Base-by-base conservation (phyloP, 2,888 invertebrate species). In the Pyrrhia umbra region DNA sequence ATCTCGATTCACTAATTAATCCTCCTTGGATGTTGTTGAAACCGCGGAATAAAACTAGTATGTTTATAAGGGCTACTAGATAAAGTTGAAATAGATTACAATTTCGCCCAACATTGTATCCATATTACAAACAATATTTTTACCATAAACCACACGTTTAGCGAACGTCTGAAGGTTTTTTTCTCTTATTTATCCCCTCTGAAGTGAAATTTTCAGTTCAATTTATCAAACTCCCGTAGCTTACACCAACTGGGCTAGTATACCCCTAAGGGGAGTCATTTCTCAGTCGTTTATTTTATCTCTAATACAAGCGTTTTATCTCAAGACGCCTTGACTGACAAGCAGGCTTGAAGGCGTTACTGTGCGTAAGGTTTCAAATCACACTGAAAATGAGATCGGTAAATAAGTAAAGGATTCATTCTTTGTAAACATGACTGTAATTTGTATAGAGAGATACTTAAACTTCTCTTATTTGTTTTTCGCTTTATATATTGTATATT, bases 261-360 rank as follows among this genome's bases (percentile, higher is more conserved):
- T 60, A 58, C 73, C 80, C 83, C 86, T 77, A 64, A 75, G 82
- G 86, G 84, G 78, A 80, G 76, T 84, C 77, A 82, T 88, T 85
- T 81, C 79, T 83, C 77, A 83, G 81, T 84, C 90, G 85, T 88
- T 90, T 87, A 85, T 86, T 89, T 90, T 90, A 89, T 90, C 89
- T 88, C 65, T 83, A 84, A 88, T 86, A 88, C 88, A 85, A 80
- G 84, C 85, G 81, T 84, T 88, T 90, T 89, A 89, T 90, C 90
- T 87, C 72, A 77, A 82, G 87, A 75, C 80, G 82, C 78, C 80
- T 82, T 83, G 83, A 84, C 83, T 85, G 86, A 87, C 83, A 79
- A 80, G 74, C 70, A 57, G 73, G 70, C 82, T 81, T 80, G 81
- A 69, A 77, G 46, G 46, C 47, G 40, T 49, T 62, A 60, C 23